phyloP scores from a whole-genome alignment of 2,113 vertebrate species.

The Xiphias gladius region DNA sequence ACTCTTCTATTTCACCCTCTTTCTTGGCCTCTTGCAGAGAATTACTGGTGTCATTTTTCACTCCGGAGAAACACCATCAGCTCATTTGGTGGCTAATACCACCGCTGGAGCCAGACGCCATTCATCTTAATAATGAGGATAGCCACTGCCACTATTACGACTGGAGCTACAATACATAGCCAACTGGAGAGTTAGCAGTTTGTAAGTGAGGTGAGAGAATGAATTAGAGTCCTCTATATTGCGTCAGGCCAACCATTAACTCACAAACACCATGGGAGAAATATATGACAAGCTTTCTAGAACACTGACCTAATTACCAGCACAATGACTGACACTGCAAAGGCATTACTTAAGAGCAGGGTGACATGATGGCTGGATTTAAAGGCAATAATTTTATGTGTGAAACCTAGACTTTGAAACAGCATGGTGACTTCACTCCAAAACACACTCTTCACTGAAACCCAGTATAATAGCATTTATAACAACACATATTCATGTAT shows the following conservation, averaged over 20 bases:
- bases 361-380: too few relatives aligned
- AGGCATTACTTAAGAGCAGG: neutral
- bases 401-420: too few relatives aligned
- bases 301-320: neutral
- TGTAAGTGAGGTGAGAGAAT: neutral
- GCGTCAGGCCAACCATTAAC: neutral
- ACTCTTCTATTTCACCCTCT: neutral
- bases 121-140: conserved; percentile 20
- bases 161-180: conserved; percentile 9
- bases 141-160: conserved; percentile 5
- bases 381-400: too few relatives aligned
- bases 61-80: neutral
- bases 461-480: too few relatives aligned
- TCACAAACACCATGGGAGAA: conserved; percentile 1
- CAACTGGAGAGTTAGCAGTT: neutral
- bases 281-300: conserved; percentile 3
- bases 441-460: too few relatives aligned
- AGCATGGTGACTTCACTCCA: too few relatives aligned
- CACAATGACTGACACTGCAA: neutral
- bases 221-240: neutral
- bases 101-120: neutral
- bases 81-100: conserved; percentile 14
- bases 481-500: too few relatives aligned
- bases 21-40: neutral
- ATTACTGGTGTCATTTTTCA: neutral